A percentile compares a stretch with the other conserved stretches of the same genome.
These are phyloP conservation scores for Peromyscus polionotus DNA, from an alignment of 2,113 vertebrate genomes.

Conservation along the genomic window DNA sequence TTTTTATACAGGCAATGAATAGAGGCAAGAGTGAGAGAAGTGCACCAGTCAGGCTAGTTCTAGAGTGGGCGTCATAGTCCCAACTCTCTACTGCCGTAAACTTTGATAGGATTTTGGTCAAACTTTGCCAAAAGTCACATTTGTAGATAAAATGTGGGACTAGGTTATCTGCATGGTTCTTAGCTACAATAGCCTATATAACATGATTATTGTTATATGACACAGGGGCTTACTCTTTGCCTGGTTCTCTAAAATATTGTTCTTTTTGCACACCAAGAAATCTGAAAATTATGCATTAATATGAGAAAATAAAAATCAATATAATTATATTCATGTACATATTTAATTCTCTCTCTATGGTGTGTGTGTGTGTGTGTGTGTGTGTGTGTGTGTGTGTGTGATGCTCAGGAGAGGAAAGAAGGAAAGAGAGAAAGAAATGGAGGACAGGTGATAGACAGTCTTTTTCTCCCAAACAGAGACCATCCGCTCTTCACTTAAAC, in stretches of 20 bases:
- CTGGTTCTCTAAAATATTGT: background rate
- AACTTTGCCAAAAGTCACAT: background rate
- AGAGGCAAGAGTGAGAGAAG: background rate
- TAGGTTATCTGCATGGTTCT: background rate
- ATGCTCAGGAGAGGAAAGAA: background rate
- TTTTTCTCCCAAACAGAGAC: background rate
- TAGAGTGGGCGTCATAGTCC: background rate
- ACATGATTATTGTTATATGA: background rate
- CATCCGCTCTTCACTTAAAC: background rate
- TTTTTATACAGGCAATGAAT: background rate
- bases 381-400: background rate
- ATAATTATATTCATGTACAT: background rate
- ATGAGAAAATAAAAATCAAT: background rate
- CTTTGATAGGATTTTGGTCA: background rate
- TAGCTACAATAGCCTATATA: background rate
- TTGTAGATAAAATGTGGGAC: background rate
- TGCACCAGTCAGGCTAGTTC: background rate
- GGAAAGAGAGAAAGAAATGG: background rate
- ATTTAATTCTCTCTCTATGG: background rate
- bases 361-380: background rate
- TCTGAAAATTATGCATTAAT: background rate
- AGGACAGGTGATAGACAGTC: background rate
- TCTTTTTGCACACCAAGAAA: slow-evolving; percentile 1
- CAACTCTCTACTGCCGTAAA: background rate
- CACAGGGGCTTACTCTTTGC: background rate